These are phyloP conservation scores for Stomorhina lunata DNA, from an alignment of 2,888 invertebrate species.

Conservation along the genomic window DNA sequence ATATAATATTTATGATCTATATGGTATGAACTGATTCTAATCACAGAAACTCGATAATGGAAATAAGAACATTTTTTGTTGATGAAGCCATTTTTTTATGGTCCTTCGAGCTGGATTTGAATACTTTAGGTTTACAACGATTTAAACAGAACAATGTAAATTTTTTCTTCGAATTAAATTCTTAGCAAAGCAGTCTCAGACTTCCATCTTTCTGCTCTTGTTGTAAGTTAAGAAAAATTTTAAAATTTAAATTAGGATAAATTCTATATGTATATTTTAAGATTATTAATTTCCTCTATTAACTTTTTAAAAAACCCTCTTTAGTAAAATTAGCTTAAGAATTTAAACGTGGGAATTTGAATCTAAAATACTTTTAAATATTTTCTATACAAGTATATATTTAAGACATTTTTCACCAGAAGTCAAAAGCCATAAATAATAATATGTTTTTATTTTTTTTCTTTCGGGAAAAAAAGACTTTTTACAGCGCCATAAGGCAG, in stretches of 20 bases:
- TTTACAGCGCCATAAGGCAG: conserved; percentile 11
- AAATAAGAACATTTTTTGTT: too few relatives aligned
- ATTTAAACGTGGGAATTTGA: conserved; percentile 37
- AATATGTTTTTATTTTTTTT: background rate
- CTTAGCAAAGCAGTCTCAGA: background rate
- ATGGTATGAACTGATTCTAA: too few relatives aligned
- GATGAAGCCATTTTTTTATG: too few relatives aligned
- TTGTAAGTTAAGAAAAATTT: too few relatives aligned
- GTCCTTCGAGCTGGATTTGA: too few relatives aligned
- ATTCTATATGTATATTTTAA: background rate
- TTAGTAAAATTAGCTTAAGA: background rate
- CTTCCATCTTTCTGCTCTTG: background rate
- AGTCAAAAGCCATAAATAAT: conserved; percentile 49
- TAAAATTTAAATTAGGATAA: too few relatives aligned
- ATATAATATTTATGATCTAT: too few relatives aligned
- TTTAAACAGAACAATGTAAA: too few relatives aligned
- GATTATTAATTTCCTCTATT: background rate
- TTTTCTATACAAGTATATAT: too few relatives aligned
- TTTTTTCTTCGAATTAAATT: background rate
- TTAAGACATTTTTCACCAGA: conserved; percentile 1
- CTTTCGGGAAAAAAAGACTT: background rate
- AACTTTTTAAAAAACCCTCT: background rate
- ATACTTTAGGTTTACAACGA: too few relatives aligned
- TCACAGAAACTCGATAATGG: too few relatives aligned
- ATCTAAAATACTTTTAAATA: background rate